Percentiles rank a stretch among this genome's conserved stretches.
Evolutionary conservation across 2,888 invertebrate genomes (phyloP).

Genomic region (Caenorhabditis wallacei): DNA sequence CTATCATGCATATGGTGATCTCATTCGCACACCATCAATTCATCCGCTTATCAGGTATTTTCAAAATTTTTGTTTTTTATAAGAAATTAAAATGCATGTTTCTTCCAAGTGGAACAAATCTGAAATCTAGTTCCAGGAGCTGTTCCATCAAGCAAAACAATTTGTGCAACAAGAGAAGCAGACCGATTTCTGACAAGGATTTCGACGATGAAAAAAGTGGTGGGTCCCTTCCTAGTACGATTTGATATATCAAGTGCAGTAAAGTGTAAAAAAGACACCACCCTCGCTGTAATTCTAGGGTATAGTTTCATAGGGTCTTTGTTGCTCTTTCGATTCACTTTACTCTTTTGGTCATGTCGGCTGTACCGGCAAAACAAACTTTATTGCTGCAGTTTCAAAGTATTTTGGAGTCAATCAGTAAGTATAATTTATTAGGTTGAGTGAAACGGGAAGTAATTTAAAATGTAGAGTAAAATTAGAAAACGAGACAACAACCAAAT

Average conservation of each 20-base stretch:
- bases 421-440: neutral
- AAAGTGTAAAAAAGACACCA: slow-evolving; percentile 53
- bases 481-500: neutral
- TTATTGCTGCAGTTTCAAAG: slow-evolving; percentile 39
- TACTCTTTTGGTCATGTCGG: slow-evolving; percentile 26
- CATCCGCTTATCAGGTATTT: slow-evolving; percentile 74
- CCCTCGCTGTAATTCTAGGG: slow-evolving; percentile 61
- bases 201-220: slow-evolving; percentile 66
- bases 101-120: slow-evolving; percentile 5
- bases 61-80: neutral
- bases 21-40: slow-evolving; percentile 78
- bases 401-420: slow-evolving; percentile 51
- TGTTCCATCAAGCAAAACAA: slow-evolving; percentile 69
- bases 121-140: slow-evolving; percentile 56
- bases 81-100: slow-evolving; percentile 17
- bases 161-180: slow-evolving; percentile 63
- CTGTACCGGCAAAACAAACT: slow-evolving; percentile 17
- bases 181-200: slow-evolving; percentile 65
- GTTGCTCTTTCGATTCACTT: slow-evolving; percentile 8
- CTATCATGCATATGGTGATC: slow-evolving; percentile 77
- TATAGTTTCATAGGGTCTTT: neutral
- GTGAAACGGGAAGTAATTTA: neutral
- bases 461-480: neutral
- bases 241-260: slow-evolving; percentile 54
- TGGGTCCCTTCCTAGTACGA: slow-evolving; percentile 28